Evolutionary conservation across 1,140 invertebrate species (phyloP), one percentile per base, ranked within the genome.

Genomic region (Drosophila lacteicornis): DNA sequence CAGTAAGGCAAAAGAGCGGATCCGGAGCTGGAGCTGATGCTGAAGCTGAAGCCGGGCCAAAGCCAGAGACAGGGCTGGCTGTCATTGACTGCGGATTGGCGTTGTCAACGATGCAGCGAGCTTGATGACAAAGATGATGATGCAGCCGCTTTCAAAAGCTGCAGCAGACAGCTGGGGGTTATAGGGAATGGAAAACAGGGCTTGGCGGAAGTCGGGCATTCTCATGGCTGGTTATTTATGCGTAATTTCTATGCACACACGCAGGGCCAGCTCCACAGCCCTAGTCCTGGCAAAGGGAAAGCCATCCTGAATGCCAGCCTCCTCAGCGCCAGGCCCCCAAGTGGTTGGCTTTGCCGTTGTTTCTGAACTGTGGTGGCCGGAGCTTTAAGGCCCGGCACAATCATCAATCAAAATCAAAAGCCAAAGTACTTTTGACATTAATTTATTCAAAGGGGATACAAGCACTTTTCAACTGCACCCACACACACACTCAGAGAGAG

Each of bases 401-500:
- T 91, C 91, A 92, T 92, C 91, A 92, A 92, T 92, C 91, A 92
- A 92, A 92, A 92, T 92, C 91, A 92, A 91, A 91, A 82, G 86
- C 86, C 81, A 91, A 91, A 92, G 85, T 79, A 91, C 91, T 92
- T 92, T 81, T 92, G 91, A 92, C 91, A 82, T 92, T 92, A 92
- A 92, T 92, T 92, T 92, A 92, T 92, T 92, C 91, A 92, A 92
- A 92, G 82, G 91, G 90, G 90, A 86, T 90, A 75, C 77, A 81
- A 87, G 87, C 82, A 82, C 71, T 78, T 85, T 80, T 66, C 78
- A 73, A 78, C 59, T 57, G 30, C 75, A 55, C 40, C 47, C 51
- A 36, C 50, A 60, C 59, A 45, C 59, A 51, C 40, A 42, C 22
- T 2, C 19, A 22, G 1, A 38, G 45, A 30, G 40, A 46, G 8